Evolutionary conservation across 2,113 vertebrate genomes (phyloP).

Genomic region (Lepisosteus oculatus): DNA sequence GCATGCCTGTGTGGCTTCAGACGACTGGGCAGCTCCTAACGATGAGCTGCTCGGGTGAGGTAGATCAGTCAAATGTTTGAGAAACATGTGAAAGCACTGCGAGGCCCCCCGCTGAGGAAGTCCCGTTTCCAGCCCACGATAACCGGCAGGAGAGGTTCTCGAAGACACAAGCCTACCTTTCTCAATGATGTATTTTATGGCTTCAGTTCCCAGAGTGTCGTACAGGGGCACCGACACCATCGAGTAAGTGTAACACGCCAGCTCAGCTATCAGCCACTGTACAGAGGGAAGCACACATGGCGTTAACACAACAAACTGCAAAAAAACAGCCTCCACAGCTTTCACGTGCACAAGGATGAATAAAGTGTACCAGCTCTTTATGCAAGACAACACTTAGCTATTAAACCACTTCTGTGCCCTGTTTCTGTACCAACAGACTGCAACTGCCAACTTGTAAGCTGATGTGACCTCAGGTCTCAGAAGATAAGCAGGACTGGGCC

Average conservation of each 20-base stretch:
- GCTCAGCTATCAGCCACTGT: conserved; percentile 91
- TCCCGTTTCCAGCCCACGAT: not conserved
- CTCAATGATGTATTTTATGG: conserved; percentile 82
- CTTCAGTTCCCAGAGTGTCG: conserved; percentile 85
- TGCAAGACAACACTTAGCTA: too few species aligned
- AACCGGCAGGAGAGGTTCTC: not conserved
- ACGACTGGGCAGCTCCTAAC: not conserved
- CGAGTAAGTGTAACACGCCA: conserved; percentile 87
- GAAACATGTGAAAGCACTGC: not conserved
- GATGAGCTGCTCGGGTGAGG: not conserved
- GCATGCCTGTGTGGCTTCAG: not conserved
- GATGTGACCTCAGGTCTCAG: too few species aligned
- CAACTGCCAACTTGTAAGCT: too few species aligned
- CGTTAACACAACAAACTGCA: not conserved
- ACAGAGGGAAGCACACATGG: conserved; percentile 18
- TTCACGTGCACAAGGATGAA: not conserved
- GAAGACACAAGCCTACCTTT: conserved; percentile 68
- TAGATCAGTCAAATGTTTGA: not conserved
- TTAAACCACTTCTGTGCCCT: too few species aligned
- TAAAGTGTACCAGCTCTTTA: too few species aligned
- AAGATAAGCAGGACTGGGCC: too few species aligned
- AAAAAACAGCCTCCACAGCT: not conserved
- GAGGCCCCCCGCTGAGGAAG: not conserved
- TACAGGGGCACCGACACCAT: conserved; percentile 91
- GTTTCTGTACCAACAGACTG: too few species aligned